A percentile compares a stretch with the other conserved stretches of the same genome.
Conservation (phyloP, 2,113 vertebrate species). For the Rostratula benghalensis region DNA sequence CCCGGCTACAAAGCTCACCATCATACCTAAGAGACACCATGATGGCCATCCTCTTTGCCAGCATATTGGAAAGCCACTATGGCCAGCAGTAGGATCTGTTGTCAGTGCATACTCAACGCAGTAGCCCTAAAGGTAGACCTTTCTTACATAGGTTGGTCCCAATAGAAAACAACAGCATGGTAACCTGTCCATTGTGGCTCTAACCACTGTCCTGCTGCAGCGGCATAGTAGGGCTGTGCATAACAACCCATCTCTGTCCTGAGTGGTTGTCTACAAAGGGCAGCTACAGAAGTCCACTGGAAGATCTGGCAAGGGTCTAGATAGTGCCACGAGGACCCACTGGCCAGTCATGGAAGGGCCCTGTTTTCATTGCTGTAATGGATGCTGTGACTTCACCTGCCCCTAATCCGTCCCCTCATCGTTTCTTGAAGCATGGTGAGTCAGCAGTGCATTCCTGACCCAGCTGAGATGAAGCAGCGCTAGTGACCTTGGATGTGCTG, state of each 20-base stretch:
- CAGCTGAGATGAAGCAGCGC: conserved; percentile 21
- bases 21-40: neutral
- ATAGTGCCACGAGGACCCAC: neutral
- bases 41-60: neutral
- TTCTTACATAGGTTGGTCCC: too few relatives aligned
- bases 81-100: neutral
- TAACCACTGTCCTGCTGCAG: neutral
- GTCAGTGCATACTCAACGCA: neutral
- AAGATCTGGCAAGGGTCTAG: neutral
- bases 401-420: rapidly evolving
- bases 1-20: neutral
- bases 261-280: neutral
- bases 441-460: conserved; percentile 49
- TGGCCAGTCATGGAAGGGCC: neutral
- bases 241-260: neutral
- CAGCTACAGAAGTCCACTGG: neutral
- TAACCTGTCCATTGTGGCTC: neutral
- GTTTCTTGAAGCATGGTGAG: conserved; percentile 2
- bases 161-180: neutral
- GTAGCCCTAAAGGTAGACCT: neutral
- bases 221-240: neutral
- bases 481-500: conserved; percentile 39
- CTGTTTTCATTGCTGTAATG: neutral
- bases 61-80: neutral
- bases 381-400: neutral